Base-by-base conservation (phyloP, 2,888 invertebrate species). In the Drosophila tripunctata region DNA sequence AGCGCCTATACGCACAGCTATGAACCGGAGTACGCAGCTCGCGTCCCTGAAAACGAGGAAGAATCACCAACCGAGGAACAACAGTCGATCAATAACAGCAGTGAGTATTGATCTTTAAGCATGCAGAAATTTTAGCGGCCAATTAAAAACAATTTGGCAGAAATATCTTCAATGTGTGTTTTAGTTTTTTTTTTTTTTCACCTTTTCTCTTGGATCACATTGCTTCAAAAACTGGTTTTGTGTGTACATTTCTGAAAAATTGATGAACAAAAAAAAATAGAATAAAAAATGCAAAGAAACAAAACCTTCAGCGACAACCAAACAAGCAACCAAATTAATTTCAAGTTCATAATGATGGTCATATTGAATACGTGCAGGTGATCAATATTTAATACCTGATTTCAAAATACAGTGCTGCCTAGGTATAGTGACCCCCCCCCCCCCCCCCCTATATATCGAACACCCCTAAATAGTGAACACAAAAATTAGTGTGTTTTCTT, bases 1-100 rank as follows among this genome's bases (percentile, higher is more conserved):
- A 89, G 88, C 70, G 89, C 89, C 31, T 90, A 90, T 69, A 80
- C 81, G 47, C 91, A 91, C 73, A 90, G 88, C 66, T 90, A 90
- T 87, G 89, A 89, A 67, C 88, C 87, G 50, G 89, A 90, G 73
- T 81, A 81, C 61, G 80, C 76, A 19, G 60, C 61, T 14, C 62
- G 74, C 21, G 70, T 83, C 43, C 82, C 75, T 41, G 83, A 75
- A 66, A 81, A 76, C 67, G 72, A 62, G 64, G 88, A 88, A 54
- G 44, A 57, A 50, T 83, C 73, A 22, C 78, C 84, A 7, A 74
- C 75, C 4, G 87, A 81, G 74, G 43, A 38, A 60, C 57, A 73
- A 75, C 62, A 76, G 2, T 52, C 31, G 4, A 31, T 33, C 12
- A 50, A 44, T 2, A 38, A 21, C 24, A 72, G 66, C 17, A 76